A percentile compares a stretch with the other conserved stretches of the same genome.
phyloP scores from a whole-genome alignment of 2,797 vertebrate species.

The Toxotes lorentzi region DNA sequence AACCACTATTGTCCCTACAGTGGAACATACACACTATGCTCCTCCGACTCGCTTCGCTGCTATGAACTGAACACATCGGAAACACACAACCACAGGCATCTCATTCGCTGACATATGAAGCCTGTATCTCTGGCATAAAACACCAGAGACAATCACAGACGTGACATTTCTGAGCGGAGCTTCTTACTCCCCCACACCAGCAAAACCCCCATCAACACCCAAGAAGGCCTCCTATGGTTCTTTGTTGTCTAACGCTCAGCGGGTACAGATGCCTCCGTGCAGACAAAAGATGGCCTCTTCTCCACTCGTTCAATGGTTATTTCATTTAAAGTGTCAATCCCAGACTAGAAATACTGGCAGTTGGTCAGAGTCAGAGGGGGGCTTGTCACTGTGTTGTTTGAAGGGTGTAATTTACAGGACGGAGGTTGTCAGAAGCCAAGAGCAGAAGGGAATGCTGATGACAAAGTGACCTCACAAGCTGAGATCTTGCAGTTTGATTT shows the following conservation, averaged over 20 bases:
- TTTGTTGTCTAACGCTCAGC: constrained; percentile 80
- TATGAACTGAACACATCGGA: constrained; percentile 25
- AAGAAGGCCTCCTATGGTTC: constrained; percentile 70
- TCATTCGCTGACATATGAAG: constrained; percentile 68
- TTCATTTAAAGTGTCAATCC: constrained; percentile 82
- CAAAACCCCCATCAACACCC: constrained; percentile 66
- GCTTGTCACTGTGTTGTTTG: constrained; percentile 64
- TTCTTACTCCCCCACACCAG: constrained; percentile 56
- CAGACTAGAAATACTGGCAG: constrained; percentile 56
- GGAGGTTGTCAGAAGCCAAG: constrained; percentile 56
- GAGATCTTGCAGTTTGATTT: constrained; percentile 33
- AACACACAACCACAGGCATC: constrained; percentile 50
- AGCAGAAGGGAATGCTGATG: constrained; percentile 63
- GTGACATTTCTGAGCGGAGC: constrained; percentile 76
- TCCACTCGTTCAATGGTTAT: constrained; percentile 73
- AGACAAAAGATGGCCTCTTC: constrained; percentile 67
- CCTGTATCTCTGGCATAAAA: constrained; percentile 59
- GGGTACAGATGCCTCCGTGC: constrained; percentile 71
- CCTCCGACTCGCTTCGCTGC: constrained; percentile 24
- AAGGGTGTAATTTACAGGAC: constrained; percentile 63
- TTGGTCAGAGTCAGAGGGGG: constrained; percentile 62
- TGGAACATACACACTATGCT: constrained; percentile 19
- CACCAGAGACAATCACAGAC: constrained; percentile 59
- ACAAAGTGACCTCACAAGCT: constrained; percentile 48
- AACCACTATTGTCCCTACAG: constrained; percentile 31